phyloP scores from a whole-genome alignment of 2,888 invertebrate genomes.

The Lucinisca nassula region DNA sequence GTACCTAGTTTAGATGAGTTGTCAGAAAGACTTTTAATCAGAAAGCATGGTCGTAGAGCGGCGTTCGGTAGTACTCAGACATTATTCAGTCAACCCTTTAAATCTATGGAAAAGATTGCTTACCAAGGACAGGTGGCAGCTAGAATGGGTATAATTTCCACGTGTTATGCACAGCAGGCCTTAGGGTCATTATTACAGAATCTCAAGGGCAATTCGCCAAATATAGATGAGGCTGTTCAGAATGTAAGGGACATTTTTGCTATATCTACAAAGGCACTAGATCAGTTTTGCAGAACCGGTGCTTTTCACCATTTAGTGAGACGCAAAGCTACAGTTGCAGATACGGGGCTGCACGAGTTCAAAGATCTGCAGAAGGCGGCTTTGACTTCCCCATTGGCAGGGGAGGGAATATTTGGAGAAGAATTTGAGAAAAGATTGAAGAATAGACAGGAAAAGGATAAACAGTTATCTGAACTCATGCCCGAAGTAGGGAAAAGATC shows the following conservation, averaged over 20 bases:
- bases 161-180: conserved; percentile 39
- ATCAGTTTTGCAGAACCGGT: conserved; percentile 49
- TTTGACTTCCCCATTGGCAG: conserved; percentile 28
- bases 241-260: conserved; percentile 50
- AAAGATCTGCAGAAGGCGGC: conserved; percentile 39
- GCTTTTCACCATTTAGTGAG: conserved; percentile 57
- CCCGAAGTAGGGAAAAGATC: no score
- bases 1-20: conserved; percentile 40
- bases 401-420: conserved; percentile 40
- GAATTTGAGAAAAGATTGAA: conserved; percentile 42
- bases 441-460: conserved; percentile 44
- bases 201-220: conserved; percentile 21
- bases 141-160: conserved; percentile 6
- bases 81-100: no score
- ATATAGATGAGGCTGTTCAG: conserved; percentile 29
- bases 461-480: no score
- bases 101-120: conserved; percentile 18
- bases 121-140: conserved; percentile 36
- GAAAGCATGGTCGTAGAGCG: background rate
- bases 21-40: conserved; percentile 29
- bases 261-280: conserved; percentile 51
- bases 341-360: conserved; percentile 25
- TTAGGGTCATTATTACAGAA: conserved; percentile 33
- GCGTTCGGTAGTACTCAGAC: background rate
- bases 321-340: conserved; percentile 41